phyloP scores from a whole-genome alignment of 2,797 vertebrate species.

The Clarias fuscus region DNA sequence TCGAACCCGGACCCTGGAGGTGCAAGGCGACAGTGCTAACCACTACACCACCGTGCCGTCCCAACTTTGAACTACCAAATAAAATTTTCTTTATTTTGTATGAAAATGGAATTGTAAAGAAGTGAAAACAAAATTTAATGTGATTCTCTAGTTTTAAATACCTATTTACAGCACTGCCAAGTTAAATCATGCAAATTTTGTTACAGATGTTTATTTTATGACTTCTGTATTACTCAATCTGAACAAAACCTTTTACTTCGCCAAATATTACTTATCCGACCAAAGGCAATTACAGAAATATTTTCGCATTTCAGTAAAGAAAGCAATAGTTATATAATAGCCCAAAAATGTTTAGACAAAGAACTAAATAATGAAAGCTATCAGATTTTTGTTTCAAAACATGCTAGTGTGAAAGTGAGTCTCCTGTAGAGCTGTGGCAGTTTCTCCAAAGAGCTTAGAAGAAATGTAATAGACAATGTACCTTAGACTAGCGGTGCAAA shows the following conservation, averaged over 20 bases:
- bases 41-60: too few relatives aligned
- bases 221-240: background rate
- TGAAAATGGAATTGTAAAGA: background rate
- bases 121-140: background rate
- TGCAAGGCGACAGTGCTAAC: too few relatives aligned
- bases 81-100: background rate
- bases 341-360: background rate
- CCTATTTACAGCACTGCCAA: background rate
- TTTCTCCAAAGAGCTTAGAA: background rate
- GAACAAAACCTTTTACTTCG: background rate
- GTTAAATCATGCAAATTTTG: background rate
- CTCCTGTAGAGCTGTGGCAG: background rate
- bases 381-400: background rate
- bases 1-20: too few relatives aligned
- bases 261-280: background rate
- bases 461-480: background rate
- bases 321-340: background rate
- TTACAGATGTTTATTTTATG: background rate
- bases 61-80: background rate
- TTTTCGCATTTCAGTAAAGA: background rate
- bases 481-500: background rate
- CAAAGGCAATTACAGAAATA: background rate
- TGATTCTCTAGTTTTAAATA: background rate
- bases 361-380: background rate
- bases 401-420: background rate